Evolutionary conservation across 2,888 invertebrate genomes (phyloP).

Genomic region (Cosmopolites sordidus): DNA sequence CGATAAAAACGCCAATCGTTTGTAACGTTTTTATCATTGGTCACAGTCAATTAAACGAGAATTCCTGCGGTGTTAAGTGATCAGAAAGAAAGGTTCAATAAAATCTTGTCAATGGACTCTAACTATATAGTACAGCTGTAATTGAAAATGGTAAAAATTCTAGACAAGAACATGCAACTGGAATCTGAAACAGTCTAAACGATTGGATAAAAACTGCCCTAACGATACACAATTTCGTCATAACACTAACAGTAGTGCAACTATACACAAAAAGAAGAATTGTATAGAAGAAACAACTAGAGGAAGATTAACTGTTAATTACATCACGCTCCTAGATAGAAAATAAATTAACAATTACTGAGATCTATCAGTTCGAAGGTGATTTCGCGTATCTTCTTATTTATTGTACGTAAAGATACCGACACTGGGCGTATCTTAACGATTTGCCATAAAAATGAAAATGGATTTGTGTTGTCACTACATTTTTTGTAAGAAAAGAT

Average conservation of each 20-base stretch:
- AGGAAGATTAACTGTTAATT: slow-evolving; percentile 19
- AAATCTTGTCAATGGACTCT: slow-evolving; percentile 25
- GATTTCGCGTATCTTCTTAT: too few relatives aligned
- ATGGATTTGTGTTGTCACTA: too few relatives aligned
- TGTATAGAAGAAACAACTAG: slow-evolving; percentile 20
- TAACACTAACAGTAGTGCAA: slow-evolving; percentile 16
- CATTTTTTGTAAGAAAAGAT: too few relatives aligned
- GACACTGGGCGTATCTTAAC: too few relatives aligned
- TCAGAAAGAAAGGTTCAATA: slow-evolving; percentile 20
- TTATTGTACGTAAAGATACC: too few relatives aligned
- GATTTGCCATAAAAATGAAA: too few relatives aligned
- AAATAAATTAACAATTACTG: too few relatives aligned
- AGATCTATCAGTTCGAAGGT: too few relatives aligned
- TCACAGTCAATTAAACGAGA: slow-evolving; percentile 19
- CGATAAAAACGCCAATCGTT: not conserved
- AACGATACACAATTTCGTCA: slow-evolving; percentile 12
- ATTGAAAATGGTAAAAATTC: slow-evolving; percentile 22
- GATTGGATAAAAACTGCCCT: slow-evolving; percentile 14
- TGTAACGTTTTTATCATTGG: too few relatives aligned
- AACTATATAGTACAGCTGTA: slow-evolving; percentile 21
- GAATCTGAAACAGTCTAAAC: slow-evolving; percentile 23
- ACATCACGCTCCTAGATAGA: not conserved
- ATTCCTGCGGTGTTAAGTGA: slow-evolving; percentile 19
- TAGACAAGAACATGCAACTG: slow-evolving; percentile 12
- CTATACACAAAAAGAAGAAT: slow-evolving; percentile 13